Conservation (phyloP, 2,888 invertebrate genomes). For the Metacarcinus magister region DNA sequence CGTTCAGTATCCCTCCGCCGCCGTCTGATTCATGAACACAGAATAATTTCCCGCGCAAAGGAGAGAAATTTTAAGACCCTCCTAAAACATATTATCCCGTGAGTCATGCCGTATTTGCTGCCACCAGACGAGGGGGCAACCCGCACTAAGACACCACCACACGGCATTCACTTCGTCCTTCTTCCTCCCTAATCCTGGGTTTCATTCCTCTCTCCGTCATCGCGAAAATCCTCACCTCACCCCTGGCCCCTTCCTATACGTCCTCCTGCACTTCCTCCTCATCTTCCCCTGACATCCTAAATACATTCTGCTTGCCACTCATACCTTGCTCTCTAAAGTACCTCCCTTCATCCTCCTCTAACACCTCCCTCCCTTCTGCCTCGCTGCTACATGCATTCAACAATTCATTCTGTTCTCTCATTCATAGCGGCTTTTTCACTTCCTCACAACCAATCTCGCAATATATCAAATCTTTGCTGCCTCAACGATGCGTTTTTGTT, state of each 20-base stretch:
- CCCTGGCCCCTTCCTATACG: no score
- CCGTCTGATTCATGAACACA: background rate
- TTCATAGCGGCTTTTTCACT: background rate
- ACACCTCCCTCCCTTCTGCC: background rate
- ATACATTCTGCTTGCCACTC: background rate
- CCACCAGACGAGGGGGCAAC: background rate
- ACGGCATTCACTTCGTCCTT: background rate
- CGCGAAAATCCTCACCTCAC: background rate
- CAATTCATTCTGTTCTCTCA: background rate
- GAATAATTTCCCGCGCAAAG: background rate
- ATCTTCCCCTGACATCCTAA: background rate
- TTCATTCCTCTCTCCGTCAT: background rate
- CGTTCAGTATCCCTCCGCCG: background rate
- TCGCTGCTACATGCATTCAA: background rate
- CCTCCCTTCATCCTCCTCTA: background rate
- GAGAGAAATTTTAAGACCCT: background rate
- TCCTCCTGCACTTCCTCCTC: background rate
- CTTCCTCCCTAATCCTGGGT: background rate
- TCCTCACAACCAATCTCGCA: background rate
- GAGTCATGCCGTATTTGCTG: background rate
- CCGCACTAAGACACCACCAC: background rate
- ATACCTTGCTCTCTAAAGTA: background rate
- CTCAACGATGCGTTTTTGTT: background rate
- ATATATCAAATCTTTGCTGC: background rate
- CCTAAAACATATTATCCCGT: background rate